Conservation (phyloP, 2,113 vertebrate genomes). For the Actenoides hombroni region DNA sequence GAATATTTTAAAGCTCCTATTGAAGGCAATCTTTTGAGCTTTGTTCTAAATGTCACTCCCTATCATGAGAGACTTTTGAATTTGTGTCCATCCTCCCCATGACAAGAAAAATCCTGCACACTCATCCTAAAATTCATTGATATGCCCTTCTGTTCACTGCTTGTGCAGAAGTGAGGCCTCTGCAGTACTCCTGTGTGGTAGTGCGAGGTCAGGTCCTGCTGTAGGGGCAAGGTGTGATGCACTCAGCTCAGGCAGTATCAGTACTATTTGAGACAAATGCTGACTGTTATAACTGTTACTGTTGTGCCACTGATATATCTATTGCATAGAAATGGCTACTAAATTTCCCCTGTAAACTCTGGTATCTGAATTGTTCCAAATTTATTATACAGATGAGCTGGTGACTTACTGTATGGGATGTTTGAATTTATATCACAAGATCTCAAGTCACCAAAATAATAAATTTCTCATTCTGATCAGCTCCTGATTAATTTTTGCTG, state of each 20-base stretch:
- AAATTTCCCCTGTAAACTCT: background rate
- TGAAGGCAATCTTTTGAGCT: background rate
- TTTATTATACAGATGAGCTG: background rate
- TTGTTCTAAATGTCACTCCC: background rate
- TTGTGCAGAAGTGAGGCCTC: background rate
- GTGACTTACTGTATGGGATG: background rate
- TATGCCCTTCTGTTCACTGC: background rate
- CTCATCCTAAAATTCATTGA: background rate
- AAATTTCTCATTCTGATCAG: background rate
- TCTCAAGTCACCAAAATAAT: background rate
- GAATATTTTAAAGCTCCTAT: background rate
- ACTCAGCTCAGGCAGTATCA: background rate
- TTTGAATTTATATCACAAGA: background rate
- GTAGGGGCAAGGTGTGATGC: accelerated
- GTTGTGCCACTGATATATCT: background rate
- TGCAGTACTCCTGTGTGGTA: background rate
- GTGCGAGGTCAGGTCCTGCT: background rate
- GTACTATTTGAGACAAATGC: background rate
- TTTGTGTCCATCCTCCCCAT: background rate
- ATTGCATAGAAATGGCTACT: background rate
- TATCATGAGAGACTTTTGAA: background rate
- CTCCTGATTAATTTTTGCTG: background rate
- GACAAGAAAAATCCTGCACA: background rate
- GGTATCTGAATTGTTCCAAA: background rate
- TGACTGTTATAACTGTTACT: background rate